phyloP scores from a whole-genome alignment of 2,888 invertebrate genomes.

The Caenorhabditis sp. region DNA sequence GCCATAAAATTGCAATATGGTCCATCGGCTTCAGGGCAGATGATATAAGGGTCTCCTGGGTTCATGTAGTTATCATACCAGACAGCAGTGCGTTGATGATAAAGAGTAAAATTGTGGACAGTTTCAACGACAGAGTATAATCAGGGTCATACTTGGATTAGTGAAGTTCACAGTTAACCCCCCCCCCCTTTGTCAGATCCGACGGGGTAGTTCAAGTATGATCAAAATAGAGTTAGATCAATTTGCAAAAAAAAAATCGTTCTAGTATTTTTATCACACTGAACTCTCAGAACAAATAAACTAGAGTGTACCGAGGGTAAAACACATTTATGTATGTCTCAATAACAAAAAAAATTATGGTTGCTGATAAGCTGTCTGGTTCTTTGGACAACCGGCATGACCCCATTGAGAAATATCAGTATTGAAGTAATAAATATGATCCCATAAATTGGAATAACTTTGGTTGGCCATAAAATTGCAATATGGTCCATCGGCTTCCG shows the following conservation, averaged over 20 bases:
- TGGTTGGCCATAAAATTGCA: conserved; percentile 3
- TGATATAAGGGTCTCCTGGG: conserved; percentile 6
- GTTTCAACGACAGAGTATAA: conserved; percentile 6
- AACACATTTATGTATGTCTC: neutral
- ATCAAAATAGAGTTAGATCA: too few species aligned
- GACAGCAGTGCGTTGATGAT: conserved; percentile 20
- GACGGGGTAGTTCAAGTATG: too few species aligned
- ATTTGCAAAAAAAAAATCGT: too few species aligned
- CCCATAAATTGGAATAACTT: neutral
- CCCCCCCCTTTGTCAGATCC: too few species aligned
- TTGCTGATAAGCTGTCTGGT: conserved; percentile 20
- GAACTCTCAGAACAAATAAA: too few species aligned
- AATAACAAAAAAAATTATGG: neutral
- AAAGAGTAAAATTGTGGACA: conserved; percentile 7
- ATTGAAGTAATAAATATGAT: conserved; percentile 30
- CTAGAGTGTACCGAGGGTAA: neutral
- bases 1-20: conserved; percentile 7
- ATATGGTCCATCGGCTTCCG: conserved; percentile 22
- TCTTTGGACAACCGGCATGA: conserved; percentile 29
- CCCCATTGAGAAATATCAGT: conserved; percentile 17
- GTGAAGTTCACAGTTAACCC: too few species aligned
- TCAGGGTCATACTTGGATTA: too few species aligned
- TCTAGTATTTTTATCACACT: too few species aligned
- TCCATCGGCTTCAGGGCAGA: conserved; percentile 30
- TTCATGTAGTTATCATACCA: conserved; percentile 37